These are phyloP conservation scores for Tiphia femorata DNA, from an alignment of 2,888 invertebrate species.

Conservation along the genomic window DNA sequence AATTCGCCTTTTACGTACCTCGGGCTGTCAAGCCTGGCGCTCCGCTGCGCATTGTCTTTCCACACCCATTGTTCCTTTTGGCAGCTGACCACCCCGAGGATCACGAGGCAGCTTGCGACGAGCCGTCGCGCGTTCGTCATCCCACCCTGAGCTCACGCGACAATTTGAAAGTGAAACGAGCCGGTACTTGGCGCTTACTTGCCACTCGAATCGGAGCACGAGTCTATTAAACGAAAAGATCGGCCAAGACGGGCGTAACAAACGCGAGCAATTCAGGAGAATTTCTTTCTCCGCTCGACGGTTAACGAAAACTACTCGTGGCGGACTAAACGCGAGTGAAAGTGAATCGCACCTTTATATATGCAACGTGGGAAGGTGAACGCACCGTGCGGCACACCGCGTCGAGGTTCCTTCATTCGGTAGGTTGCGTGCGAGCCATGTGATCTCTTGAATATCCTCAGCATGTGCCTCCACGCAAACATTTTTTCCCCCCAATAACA, in stretches of 20 bases:
- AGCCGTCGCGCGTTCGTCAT: no score
- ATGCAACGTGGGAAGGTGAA: constrained; percentile 43
- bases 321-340: constrained; percentile 56
- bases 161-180: no score
- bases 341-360: constrained; percentile 54
- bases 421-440: no score
- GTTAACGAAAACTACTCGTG: constrained; percentile 26
- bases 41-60: constrained; percentile 49
- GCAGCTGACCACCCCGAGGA: constrained; percentile 16
- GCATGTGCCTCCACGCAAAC: no score
- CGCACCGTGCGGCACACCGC: constrained; percentile 27
- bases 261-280: constrained; percentile 19
- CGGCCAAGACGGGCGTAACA: no score
- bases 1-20: constrained; percentile 37
- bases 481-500: no score
- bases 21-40: constrained; percentile 23
- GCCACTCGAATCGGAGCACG: no score
- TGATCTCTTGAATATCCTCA: no score
- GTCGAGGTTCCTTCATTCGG: constrained; percentile 45
- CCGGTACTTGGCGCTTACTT: no score
- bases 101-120: constrained; percentile 15
- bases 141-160: no score
- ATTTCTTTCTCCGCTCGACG: constrained; percentile 7
- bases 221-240: no score
- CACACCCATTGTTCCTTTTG: constrained; percentile 69